Evolutionary conservation across 2,113 vertebrate species (phyloP).

Genomic region (Psilopogon haemacephalus): DNA sequence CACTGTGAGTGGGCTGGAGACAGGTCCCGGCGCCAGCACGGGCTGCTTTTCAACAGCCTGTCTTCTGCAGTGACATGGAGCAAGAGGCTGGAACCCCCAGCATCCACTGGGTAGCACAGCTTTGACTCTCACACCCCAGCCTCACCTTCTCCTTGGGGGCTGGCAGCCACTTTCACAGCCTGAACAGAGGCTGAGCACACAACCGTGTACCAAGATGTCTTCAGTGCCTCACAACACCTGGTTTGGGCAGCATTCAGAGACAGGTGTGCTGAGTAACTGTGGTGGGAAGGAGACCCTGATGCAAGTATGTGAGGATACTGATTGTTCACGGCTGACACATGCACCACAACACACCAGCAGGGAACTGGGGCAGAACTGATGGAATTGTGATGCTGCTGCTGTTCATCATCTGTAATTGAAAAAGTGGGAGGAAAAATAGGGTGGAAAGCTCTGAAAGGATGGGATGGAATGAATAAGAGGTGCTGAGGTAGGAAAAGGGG

Average conservation of each 20-base stretch:
- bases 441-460: background rate
- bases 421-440: background rate
- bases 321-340: background rate
- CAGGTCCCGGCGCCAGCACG: background rate
- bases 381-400: slow-evolving; percentile 34
- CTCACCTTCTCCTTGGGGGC: background rate
- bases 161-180: background rate
- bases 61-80: background rate
- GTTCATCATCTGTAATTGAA: background rate
- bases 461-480: background rate
- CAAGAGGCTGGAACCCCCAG: background rate
- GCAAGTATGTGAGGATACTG: background rate
- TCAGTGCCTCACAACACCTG: background rate
- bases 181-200: background rate
- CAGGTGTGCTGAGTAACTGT: background rate
- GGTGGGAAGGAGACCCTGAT: background rate
- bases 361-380: background rate
- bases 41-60: background rate
- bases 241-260: background rate
- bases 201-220: background rate
- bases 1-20: background rate
- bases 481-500: background rate
- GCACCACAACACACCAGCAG: background rate
- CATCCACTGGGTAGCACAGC: accelerated
- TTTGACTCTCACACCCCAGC: background rate